These are phyloP conservation scores for Drosophila fuyamai DNA, from an alignment of 1,140 invertebrate species.

Conservation along the genomic window DNA sequence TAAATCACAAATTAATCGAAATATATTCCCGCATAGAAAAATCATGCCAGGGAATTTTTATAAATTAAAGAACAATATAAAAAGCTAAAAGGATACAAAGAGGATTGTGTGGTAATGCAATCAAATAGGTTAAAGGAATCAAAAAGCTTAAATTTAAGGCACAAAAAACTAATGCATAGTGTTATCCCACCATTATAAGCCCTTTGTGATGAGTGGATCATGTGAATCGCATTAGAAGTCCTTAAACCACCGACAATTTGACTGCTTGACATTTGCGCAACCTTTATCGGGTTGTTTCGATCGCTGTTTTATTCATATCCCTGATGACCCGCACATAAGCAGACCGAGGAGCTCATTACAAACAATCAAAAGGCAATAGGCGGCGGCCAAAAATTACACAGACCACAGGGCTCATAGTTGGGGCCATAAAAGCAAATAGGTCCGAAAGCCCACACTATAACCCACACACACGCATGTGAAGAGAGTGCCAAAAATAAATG, in stretches of 20 bases:
- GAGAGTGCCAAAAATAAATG: constrained; percentile 61
- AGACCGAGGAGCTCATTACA: constrained; percentile 58
- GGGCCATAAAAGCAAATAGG: constrained; percentile 44
- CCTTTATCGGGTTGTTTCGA: constrained; percentile 33
- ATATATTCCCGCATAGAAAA: neutral
- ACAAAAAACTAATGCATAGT: neutral
- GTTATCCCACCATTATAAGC: constrained; percentile 2
- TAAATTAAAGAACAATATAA: constrained; percentile 16
- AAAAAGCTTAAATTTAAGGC: neutral
- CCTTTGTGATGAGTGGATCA: neutral
- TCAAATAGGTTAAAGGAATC: neutral
- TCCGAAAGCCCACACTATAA: constrained; percentile 17
- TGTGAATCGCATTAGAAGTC: constrained; percentile 16
- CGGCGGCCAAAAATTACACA: constrained; percentile 39
- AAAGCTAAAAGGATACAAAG: neutral
- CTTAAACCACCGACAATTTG: constrained; percentile 1
- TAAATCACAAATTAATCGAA: constrained; percentile 33
- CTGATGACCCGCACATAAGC: constrained; percentile 34
- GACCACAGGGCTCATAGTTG: constrained; percentile 22
- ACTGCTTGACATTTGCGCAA: constrained; percentile 36
- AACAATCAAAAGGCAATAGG: constrained; percentile 78
- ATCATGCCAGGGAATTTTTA: neutral
- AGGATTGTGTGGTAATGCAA: neutral
- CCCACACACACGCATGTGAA: constrained; percentile 23
- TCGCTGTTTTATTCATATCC: constrained; percentile 59